phyloP scores from a whole-genome alignment of 2,797 vertebrate species.

The Pangasius krempfi region DNA sequence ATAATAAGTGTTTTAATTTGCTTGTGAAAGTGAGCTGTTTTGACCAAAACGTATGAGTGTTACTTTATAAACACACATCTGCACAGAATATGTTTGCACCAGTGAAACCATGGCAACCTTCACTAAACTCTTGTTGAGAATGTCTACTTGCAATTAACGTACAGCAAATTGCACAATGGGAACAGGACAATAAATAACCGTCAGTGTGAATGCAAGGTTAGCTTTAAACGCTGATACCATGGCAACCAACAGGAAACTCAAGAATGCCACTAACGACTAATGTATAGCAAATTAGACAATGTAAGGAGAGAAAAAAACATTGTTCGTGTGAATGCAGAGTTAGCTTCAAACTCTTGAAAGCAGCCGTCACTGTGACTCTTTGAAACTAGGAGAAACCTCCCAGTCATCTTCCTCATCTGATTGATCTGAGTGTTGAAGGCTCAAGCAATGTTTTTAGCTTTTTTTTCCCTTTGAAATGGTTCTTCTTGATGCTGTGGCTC shows the following conservation, averaged over 20 bases:
- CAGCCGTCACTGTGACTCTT: background rate
- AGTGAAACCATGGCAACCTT: background rate
- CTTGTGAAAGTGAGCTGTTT: background rate
- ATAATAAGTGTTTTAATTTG: background rate
- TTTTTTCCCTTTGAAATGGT: background rate
- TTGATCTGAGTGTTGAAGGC: background rate
- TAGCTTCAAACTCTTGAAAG: background rate
- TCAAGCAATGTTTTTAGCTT: background rate
- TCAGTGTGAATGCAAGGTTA: background rate
- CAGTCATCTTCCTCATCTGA: background rate
- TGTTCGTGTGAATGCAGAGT: background rate
- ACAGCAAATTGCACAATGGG: background rate
- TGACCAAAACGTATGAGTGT: background rate
- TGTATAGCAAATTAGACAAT: background rate
- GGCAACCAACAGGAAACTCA: background rate
- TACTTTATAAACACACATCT: background rate
- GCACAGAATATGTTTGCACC: background rate
- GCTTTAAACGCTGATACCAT: constrained; percentile 8
- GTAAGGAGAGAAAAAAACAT: background rate
- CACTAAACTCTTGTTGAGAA: background rate
- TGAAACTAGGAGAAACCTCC: background rate
- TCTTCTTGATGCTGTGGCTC: background rate
- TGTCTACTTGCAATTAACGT: background rate
- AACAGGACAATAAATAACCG: background rate
- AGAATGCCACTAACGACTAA: background rate